Conservation (phyloP, 2,797 vertebrate species). For the Bovichtus variegatus region DNA sequence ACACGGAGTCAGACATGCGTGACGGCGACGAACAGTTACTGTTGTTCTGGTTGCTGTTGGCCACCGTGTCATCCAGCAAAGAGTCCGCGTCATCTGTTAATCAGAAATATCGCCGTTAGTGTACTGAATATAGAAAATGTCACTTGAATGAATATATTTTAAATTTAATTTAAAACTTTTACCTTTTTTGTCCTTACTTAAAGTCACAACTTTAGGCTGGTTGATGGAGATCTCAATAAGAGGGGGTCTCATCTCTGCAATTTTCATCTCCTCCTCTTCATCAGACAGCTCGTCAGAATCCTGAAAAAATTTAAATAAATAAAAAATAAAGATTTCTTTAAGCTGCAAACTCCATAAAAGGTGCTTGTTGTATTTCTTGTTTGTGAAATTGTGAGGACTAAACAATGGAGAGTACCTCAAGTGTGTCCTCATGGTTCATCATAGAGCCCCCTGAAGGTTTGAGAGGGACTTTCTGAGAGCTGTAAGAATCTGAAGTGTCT, state of each 20-base stretch:
- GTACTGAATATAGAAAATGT: accelerated
- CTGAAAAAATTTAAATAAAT: conserved; percentile 77
- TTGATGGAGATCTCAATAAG: conserved; percentile 97
- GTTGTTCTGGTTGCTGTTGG: conserved; percentile 99
- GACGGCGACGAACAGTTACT: conserved; percentile 99
- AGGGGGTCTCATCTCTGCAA: conserved; percentile 96
- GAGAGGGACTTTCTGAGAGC: conserved; percentile 81
- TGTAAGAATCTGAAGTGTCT: conserved; percentile 78
- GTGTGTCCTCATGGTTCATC: conserved; percentile 91
- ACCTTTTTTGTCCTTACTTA: conserved; percentile 98
- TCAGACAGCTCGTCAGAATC: conserved; percentile 97
- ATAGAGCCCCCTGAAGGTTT: conserved; percentile 86
- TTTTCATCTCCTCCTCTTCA: conserved; percentile 98
- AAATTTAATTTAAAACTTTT: conserved; percentile 23
- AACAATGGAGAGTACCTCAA: conserved; percentile 86
- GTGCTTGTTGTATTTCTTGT: neutral
- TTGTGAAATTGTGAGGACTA: neutral
- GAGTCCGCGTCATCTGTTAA: conserved; percentile 93
- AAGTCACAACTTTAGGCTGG: conserved; percentile 97
- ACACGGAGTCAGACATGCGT: conserved; percentile 98
- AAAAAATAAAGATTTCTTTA: neutral
- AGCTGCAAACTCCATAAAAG: neutral
- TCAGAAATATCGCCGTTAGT: conserved; percentile 13
- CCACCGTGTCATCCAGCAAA: conserved; percentile 94
- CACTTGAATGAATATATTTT: neutral